Conservation (phyloP, 2,888 invertebrate species). For the Amphipoea lucens region DNA sequence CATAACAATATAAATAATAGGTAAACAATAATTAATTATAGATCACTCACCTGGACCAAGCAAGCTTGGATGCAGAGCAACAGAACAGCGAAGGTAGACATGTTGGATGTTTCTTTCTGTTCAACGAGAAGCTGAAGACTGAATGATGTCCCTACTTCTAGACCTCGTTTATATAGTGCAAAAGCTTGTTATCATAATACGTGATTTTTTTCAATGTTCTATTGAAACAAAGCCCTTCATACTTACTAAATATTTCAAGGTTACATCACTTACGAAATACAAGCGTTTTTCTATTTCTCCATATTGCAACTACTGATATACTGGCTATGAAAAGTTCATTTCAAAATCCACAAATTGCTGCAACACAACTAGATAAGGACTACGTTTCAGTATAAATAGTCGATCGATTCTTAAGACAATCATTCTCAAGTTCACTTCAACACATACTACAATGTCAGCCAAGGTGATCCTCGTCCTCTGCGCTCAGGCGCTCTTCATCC, state of each 20-base stretch:
- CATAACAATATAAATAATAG: too few species aligned
- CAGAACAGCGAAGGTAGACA: slow-evolving; percentile 3
- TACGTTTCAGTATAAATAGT: too few species aligned
- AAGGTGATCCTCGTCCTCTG: slow-evolving; percentile 25
- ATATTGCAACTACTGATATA: slow-evolving; percentile 11
- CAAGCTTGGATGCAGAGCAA: slow-evolving; percentile 14
- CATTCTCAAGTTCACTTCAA: not conserved
- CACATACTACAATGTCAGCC: slow-evolving; percentile 5
- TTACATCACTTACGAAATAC: not conserved
- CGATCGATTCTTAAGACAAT: not conserved
- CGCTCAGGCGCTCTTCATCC: slow-evolving; percentile 24
- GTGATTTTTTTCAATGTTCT: not conserved
- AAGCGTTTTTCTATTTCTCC: slow-evolving; percentile 2
- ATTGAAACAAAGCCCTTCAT: not conserved
- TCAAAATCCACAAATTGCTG: not conserved
- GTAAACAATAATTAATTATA: too few species aligned
- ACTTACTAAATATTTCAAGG: not conserved
- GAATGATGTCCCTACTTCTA: not conserved
- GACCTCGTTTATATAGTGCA: not conserved
- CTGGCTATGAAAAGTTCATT: not conserved
- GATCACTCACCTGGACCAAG: slow-evolving; percentile 3
- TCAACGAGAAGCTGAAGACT: not conserved
- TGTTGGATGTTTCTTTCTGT: not conserved
- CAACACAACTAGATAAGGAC: slow-evolving; percentile 7
- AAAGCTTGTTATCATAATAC: not conserved